These are phyloP conservation scores for Argyresthia goedartella DNA, from an alignment of 2,888 invertebrate species.

Conservation along the genomic window DNA sequence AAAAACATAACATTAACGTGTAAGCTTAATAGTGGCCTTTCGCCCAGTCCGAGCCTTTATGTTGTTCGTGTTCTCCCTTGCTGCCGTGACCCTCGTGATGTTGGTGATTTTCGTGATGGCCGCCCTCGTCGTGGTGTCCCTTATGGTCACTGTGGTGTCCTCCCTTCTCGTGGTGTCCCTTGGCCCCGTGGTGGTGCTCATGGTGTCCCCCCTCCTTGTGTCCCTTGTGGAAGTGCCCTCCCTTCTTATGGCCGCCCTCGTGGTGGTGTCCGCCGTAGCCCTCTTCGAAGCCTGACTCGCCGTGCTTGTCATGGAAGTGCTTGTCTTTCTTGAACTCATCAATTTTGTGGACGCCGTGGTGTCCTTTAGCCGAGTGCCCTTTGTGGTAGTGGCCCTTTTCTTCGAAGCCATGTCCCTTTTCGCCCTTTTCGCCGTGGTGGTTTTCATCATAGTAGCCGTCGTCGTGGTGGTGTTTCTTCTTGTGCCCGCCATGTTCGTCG, in stretches of 20 bases:
- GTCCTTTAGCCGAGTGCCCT: constrained; percentile 87
- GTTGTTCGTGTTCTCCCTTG: constrained; percentile 82
- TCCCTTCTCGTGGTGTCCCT: constrained; percentile 83
- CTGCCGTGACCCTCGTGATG: constrained; percentile 80
- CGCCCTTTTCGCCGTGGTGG: constrained; percentile 75
- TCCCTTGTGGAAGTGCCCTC: constrained; percentile 84
- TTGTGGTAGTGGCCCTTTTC: constrained; percentile 81
- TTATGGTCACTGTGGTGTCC: constrained; percentile 82
- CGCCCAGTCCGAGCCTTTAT: constrained; percentile 80
- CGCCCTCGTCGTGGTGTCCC: constrained; percentile 82
- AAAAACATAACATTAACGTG: not conserved
- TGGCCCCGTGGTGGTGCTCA: constrained; percentile 82
- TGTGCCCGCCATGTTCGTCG: constrained; percentile 73
- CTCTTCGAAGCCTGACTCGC: constrained; percentile 84
- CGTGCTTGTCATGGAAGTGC: constrained; percentile 88
- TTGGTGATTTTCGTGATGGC: constrained; percentile 79
- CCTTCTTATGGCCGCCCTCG: constrained; percentile 82
- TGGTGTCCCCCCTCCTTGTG: constrained; percentile 82
- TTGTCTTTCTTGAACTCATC: constrained; percentile 90
- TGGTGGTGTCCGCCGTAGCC: constrained; percentile 84
- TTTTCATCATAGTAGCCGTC: constrained; percentile 76
- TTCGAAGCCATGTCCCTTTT: constrained; percentile 68
- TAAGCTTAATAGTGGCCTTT: constrained; percentile 45
- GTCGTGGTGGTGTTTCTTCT: constrained; percentile 74
- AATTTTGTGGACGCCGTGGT: constrained; percentile 86